A percentile compares a stretch with the other conserved stretches of the same genome.
Conservation (phyloP, 2,113 vertebrate species). For the Zapus hudsonius region DNA sequence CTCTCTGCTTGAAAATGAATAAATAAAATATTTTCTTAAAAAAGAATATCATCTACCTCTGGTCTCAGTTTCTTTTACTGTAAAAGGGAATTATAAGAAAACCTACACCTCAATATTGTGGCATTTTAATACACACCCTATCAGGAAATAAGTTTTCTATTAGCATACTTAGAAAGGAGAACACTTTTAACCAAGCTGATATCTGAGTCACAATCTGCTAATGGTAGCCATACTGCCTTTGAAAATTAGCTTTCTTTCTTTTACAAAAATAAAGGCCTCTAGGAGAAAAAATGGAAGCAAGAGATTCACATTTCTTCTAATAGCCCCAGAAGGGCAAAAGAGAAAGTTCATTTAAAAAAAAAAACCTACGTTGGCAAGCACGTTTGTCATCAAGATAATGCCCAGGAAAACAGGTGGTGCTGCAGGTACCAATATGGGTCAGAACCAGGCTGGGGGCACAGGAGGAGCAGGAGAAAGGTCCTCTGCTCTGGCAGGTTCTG, state of each 20-base stretch:
- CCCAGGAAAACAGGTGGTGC: constrained; percentile 86
- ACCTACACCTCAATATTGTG: too few species aligned
- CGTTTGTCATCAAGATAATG: constrained; percentile 86
- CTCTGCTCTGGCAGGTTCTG: constrained; percentile 86
- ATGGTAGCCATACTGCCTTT: background rate
- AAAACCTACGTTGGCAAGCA: constrained; percentile 88
- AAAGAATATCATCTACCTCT: too few species aligned
- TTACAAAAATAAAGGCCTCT: constrained; percentile 8
- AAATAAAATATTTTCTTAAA: too few species aligned
- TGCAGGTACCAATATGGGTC: constrained; percentile 87
- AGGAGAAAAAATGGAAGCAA: background rate
- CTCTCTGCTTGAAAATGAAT: too few species aligned
- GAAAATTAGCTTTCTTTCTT: background rate
- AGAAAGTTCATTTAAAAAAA: background rate
- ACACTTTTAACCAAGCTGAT: background rate
- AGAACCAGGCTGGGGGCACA: constrained; percentile 86
- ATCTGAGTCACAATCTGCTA: background rate
- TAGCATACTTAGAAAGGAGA: background rate
- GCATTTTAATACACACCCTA: too few species aligned
- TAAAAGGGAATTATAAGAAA: too few species aligned
- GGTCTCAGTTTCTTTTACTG: too few species aligned
- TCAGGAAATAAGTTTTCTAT: too few species aligned
- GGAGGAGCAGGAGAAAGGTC: constrained; percentile 89
- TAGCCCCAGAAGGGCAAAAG: background rate
- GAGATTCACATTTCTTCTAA: constrained; percentile 28